phyloP scores from a whole-genome alignment of 2,888 invertebrate species.

The Diaperis boleti region DNA sequence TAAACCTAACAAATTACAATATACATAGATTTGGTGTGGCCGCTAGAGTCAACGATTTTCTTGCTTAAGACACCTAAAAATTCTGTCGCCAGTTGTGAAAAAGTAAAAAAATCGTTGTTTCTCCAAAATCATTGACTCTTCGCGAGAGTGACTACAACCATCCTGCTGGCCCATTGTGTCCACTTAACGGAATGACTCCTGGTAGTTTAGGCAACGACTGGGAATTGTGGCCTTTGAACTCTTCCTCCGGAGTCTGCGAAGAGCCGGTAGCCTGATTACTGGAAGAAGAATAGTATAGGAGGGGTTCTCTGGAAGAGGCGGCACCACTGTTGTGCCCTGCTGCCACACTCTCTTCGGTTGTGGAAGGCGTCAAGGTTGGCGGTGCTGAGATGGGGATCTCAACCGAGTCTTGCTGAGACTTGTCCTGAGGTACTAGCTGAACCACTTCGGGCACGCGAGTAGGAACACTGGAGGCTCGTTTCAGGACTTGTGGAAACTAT shows the following conservation, averaged over 20 bases:
- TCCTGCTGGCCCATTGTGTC: constrained; percentile 78
- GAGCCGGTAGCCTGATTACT: constrained; percentile 65
- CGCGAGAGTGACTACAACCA: constrained; percentile 68
- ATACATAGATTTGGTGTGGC: constrained; percentile 14
- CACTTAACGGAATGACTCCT: constrained; percentile 81
- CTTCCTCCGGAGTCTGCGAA: constrained; percentile 65
- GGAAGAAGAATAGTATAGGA: constrained; percentile 70
- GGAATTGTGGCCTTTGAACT: constrained; percentile 61
- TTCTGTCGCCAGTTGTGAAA: constrained; percentile 17
- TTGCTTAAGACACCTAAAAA: not conserved
- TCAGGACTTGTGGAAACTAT: constrained; percentile 69
- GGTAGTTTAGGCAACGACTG: constrained; percentile 75
- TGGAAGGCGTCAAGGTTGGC: constrained; percentile 69
- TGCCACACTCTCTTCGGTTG: constrained; percentile 70
- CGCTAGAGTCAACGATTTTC: constrained; percentile 31
- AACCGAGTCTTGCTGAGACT: constrained; percentile 73
- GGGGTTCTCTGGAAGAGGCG: constrained; percentile 72
- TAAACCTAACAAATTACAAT: constrained; percentile 26
- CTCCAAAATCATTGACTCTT: constrained; percentile 27
- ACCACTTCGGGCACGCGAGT: constrained; percentile 68
- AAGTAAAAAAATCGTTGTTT: constrained; percentile 10
- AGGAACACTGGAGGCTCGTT: constrained; percentile 81
- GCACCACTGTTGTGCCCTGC: constrained; percentile 57
- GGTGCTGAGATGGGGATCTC: constrained; percentile 61
- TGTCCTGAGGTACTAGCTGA: constrained; percentile 68